Base-by-base conservation (phyloP, 2,888 invertebrate genomes). In the Leptopilina drosophilae region DNA sequence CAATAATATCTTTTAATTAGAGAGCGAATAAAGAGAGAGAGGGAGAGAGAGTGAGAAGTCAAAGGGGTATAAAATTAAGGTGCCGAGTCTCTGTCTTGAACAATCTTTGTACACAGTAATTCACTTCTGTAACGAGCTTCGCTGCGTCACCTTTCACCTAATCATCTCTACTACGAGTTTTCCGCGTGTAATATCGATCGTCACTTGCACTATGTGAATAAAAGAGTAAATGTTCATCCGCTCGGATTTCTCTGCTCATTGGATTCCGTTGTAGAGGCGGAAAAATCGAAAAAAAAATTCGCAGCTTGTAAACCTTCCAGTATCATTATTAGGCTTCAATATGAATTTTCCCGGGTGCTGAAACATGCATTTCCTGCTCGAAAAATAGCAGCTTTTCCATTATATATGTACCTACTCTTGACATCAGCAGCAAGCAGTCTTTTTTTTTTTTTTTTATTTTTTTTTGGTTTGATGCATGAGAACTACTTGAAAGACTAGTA, bases 301-400 rank as follows among this genome's bases (percentile, higher is more conserved):
- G 53, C 73, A 73, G 73, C 67, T 69, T 69, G 20, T 56, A 53
- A 69, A 56, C 14, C 12, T 26, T 67, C 1, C 69, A 73, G 73
- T 73, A 73, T 40, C 82, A 80, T 85, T 85, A 85, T 85, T 82
- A 82, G 82, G 80, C 82, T 78, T 80, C 81, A 81, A 82, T 84
- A 79, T 81, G 82, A 82, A 83, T 83, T 85, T 84, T 82, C 85
- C 15, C 62, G 33, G 73, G 56, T 73, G 84, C 82, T 85, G 85
- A 86, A 85, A 81, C 79, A 56, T 77, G 81, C 84, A 84, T 83
- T 85, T 85, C 79, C 80, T 79, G 49, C 77, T 83, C 80, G 83
- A 82, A 85, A 85, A 86, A 85, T 85, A 73, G 73, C 56, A 73
- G 73, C n/a, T 73, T 73, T 73, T 73, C 73, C 53, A 73, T 73